These are phyloP conservation scores for Gnatocerus cornutus DNA, from an alignment of 2,888 invertebrate genomes.

Conservation along the genomic window DNA sequence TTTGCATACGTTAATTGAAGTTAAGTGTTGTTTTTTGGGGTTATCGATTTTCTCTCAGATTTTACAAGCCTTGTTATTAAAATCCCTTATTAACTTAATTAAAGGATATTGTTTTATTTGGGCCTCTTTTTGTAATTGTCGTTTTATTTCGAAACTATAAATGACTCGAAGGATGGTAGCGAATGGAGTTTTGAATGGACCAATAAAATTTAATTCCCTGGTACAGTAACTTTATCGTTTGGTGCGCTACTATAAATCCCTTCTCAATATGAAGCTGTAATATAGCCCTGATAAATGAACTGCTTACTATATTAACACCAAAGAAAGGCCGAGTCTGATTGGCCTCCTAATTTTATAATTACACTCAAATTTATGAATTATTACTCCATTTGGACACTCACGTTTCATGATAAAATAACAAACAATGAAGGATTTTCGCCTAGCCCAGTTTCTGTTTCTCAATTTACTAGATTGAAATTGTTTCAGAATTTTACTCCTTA, in stretches of 20 bases:
- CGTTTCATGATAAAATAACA: conserved; percentile 8
- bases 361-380: conserved; percentile 18
- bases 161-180: conserved; percentile 52
- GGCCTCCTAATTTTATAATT: conserved; percentile 21
- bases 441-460: conserved; percentile 13
- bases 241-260: conserved; percentile 44
- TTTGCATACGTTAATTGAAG: conserved; percentile 34
- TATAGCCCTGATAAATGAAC: conserved; percentile 42
- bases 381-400: conserved; percentile 5
- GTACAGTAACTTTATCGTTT: conserved; percentile 48
- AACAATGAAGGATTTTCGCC: conserved; percentile 7
- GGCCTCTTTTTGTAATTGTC: conserved; percentile 42
- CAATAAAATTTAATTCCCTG: conserved; percentile 54
- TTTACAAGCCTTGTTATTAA: conserved; percentile 3
- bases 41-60: conserved; percentile 6
- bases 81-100: conserved; percentile 49
- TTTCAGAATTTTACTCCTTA: conserved; percentile 32
- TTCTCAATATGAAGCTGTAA: conserved; percentile 39
- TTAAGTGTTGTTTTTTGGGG: conserved; percentile 13
- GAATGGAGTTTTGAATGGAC: conserved; percentile 54
- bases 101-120: conserved; percentile 52
- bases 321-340: conserved; percentile 24
- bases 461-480: conserved; percentile 38
- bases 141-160: conserved; percentile 53
- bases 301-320: conserved; percentile 34